Evolutionary conservation across 1,140 invertebrate species (phyloP).

Genomic region (Atta texana): DNA sequence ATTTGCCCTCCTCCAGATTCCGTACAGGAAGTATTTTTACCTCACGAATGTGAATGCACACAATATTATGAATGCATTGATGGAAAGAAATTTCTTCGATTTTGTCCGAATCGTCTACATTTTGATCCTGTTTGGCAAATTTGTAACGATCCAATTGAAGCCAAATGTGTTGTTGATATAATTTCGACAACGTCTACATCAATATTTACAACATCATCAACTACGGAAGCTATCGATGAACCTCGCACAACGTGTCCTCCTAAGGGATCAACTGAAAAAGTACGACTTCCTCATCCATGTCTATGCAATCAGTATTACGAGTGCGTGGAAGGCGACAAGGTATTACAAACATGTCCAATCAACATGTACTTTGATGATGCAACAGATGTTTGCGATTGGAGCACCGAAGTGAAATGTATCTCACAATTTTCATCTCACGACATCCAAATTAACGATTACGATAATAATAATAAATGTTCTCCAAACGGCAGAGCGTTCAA

Average conservation of each 20-base stretch:
- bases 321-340: not conserved
- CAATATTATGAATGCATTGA: conserved; percentile 87
- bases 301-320: conserved; percentile 11
- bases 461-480: not conserved
- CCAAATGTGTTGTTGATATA: not conserved
- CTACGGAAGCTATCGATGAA: not conserved
- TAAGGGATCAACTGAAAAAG: not conserved
- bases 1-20: conserved; percentile 14
- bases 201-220: not conserved
- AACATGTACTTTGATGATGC: not conserved
- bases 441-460: not conserved
- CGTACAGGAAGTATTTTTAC: conserved; percentile 74
- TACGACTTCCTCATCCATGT: not conserved
- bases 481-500: conserved; percentile 67
- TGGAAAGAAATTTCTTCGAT: conserved; percentile 83
- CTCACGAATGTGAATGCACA: conserved; percentile 86
- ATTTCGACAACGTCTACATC: not conserved
- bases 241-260: not conserved
- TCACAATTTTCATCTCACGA: not conserved
- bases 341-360: not conserved
- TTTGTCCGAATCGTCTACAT: conserved; percentile 84
- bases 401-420: not conserved
- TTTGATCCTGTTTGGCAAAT: conserved; percentile 86
- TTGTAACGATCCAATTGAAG: conserved; percentile 79
- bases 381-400: not conserved